A percentile compares a stretch with the other conserved stretches of the same genome.
Evolutionary conservation across 2,113 vertebrate species (phyloP).

Genomic region (Pycnonotus jocosus): DNA sequence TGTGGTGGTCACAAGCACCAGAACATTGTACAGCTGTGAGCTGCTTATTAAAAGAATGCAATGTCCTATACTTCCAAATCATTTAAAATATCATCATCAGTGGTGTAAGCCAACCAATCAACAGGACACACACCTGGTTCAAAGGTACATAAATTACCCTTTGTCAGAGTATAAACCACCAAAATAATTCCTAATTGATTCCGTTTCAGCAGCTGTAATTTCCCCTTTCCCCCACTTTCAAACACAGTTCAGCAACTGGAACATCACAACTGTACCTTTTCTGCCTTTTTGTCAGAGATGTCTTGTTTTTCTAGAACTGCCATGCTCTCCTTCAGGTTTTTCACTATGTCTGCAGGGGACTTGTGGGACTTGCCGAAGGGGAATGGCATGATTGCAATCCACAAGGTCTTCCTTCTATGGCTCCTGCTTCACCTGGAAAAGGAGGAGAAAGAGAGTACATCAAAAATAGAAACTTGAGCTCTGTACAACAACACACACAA

Average conservation of each 20-base stretch:
- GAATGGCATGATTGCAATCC: constrained; percentile 88
- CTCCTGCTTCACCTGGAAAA: constrained; percentile 76
- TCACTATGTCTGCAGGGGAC: constrained; percentile 96
- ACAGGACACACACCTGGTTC: background rate
- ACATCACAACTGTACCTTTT: constrained; percentile 78
- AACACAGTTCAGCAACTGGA: background rate
- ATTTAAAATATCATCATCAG: background rate
- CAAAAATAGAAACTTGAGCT: background rate
- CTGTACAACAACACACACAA: background rate
- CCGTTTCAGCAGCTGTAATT: background rate
- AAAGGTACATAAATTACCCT: background rate
- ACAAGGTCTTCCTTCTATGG: constrained; percentile 68
- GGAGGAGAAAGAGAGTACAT: background rate
- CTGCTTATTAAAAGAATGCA: background rate
- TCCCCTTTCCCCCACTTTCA: background rate
- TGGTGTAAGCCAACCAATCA: background rate
- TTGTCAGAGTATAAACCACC: background rate
- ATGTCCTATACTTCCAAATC: background rate
- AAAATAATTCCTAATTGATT: background rate
- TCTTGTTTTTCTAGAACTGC: constrained; percentile 91
- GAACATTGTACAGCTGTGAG: background rate
- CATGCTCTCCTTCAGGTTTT: constrained; percentile 96
- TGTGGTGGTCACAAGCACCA: background rate
- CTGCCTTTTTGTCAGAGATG: constrained; percentile 93
- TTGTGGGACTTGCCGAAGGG: constrained; percentile 97